These are phyloP conservation scores for Silurus glanis DNA, from an alignment of 2,113 vertebrate species.

Conservation along the genomic window DNA sequence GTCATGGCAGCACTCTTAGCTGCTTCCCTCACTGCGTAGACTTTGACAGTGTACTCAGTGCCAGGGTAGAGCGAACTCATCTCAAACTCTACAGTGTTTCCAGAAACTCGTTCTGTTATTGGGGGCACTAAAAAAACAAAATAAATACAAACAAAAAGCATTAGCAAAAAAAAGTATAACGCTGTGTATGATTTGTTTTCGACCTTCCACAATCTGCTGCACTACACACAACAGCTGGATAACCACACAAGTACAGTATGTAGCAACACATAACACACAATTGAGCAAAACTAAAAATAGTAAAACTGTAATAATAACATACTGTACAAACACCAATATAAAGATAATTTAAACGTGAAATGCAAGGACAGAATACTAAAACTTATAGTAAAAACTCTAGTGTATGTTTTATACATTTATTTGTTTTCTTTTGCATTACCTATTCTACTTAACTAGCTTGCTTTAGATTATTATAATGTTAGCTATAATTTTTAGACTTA, in stretches of 20 bases:
- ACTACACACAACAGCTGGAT: not conserved
- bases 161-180: not conserved
- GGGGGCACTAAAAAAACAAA: constrained; percentile 73
- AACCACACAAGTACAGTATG: too few relatives aligned
- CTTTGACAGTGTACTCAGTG: constrained; percentile 82
- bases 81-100: constrained; percentile 88
- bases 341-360: not conserved
- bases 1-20: constrained; percentile 82
- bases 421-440: not conserved
- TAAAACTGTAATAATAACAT: not conserved
- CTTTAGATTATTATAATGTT: not conserved
- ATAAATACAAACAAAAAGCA: not conserved
- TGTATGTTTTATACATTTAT: not conserved
- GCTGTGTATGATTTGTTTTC: not conserved
- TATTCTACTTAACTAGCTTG: not conserved
- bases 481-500: not conserved
- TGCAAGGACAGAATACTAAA: not conserved
- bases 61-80: constrained; percentile 83
- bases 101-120: constrained; percentile 83
- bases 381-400: not conserved
- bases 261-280: not conserved
- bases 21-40: constrained; percentile 82
- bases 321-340: not conserved
- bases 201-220: not conserved
- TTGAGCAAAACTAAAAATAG: not conserved